Percentiles rank a stretch among this genome's conserved stretches.
These are phyloP conservation scores for Ctena decussata DNA, from an alignment of 2,888 invertebrate genomes.

Conservation along the genomic window DNA sequence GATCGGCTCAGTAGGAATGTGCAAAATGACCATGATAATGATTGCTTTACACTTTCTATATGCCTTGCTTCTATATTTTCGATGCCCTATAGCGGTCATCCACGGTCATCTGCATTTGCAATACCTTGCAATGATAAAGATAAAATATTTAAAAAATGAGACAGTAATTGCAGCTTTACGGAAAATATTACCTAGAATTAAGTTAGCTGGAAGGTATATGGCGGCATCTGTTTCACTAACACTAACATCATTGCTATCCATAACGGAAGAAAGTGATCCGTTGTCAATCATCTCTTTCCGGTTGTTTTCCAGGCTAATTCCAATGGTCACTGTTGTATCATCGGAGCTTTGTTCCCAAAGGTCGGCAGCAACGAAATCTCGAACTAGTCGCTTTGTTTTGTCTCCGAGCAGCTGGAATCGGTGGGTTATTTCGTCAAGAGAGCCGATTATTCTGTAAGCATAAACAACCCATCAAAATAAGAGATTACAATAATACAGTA, in stretches of 20 bases:
- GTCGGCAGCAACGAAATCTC: constrained; percentile 27
- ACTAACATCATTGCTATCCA: background rate
- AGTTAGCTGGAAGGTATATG: constrained; percentile 53
- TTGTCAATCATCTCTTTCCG: background rate
- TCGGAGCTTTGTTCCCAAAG: constrained; percentile 33
- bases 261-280: constrained; percentile 21
- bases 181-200: constrained; percentile 57
- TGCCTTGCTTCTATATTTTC: too few relatives aligned
- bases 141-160: too few relatives aligned
- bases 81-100: too few relatives aligned
- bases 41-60: too few relatives aligned
- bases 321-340: constrained; percentile 27
- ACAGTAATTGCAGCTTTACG: too few relatives aligned
- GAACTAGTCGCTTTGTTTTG: constrained; percentile 11
- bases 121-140: too few relatives aligned
- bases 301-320: constrained; percentile 21
- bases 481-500: too few relatives aligned
- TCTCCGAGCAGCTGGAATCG: background rate
- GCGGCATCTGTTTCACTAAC: constrained; percentile 54
- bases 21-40: too few relatives aligned
- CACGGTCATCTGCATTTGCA: too few relatives aligned
- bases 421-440: constrained; percentile 49
- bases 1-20: too few relatives aligned
- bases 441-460: constrained; percentile 55
- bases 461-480: too few relatives aligned